Evolutionary conservation across 2,888 invertebrate species (phyloP).

Genomic region (Enchytraeus crypticus): DNA sequence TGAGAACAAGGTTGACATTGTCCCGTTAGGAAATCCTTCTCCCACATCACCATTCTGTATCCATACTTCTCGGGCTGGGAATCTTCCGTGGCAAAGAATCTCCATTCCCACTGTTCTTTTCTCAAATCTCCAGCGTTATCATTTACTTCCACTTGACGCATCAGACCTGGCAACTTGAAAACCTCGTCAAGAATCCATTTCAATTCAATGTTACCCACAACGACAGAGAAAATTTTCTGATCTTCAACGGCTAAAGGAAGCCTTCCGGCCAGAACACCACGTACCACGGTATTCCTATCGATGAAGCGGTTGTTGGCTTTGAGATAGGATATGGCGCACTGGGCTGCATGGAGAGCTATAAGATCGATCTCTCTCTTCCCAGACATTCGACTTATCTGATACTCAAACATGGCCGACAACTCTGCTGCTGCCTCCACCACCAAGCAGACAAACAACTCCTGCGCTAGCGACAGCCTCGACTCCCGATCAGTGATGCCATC

Average conservation of each 20-base stretch:
- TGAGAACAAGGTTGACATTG: constrained; percentile 11
- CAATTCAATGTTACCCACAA: constrained; percentile 23
- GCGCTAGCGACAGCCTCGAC: constrained; percentile 17
- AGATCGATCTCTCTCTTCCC: constrained; percentile 20
- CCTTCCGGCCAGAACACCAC: constrained; percentile 14
- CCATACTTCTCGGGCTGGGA: constrained; percentile 21
- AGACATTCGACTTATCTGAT: constrained; percentile 22
- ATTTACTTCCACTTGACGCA: background rate
- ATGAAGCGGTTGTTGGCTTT: constrained; percentile 16
- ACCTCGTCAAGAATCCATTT: constrained; percentile 24
- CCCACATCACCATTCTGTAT: constrained; percentile 20
- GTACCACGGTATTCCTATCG: constrained; percentile 21
- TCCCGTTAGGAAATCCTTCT: constrained; percentile 19
- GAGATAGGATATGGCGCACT: constrained; percentile 23
- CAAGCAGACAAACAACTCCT: constrained; percentile 19
- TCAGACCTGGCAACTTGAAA: constrained; percentile 20
- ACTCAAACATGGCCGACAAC: constrained; percentile 25
- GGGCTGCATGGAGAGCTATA: constrained; percentile 23
- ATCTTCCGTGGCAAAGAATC: constrained; percentile 10
- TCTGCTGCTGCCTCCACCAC: constrained; percentile 23
- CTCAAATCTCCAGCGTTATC: too few species aligned
- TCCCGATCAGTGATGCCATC: constrained; percentile 6
- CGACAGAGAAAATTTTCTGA: constrained; percentile 14
- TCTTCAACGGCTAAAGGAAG: constrained; percentile 3
- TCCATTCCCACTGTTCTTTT: too few species aligned